These are phyloP conservation scores for Ypsolopha scabrella DNA, from an alignment of 2,888 invertebrate species.

Conservation along the genomic window DNA sequence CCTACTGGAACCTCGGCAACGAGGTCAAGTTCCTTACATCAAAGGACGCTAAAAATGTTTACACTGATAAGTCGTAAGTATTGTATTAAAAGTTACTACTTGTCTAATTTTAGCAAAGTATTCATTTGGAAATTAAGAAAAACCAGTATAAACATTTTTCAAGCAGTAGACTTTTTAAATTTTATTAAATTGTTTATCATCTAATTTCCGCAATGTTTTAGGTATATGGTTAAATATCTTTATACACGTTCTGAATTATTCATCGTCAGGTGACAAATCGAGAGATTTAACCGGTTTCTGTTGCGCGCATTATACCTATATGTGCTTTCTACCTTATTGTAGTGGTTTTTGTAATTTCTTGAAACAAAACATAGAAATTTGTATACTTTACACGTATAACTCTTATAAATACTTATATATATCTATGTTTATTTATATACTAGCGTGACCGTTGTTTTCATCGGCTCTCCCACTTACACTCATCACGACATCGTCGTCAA, in stretches of 20 bases:
- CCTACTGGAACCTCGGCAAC: conserved; percentile 60
- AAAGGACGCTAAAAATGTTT: conserved; percentile 55
- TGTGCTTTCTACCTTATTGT: neutral
- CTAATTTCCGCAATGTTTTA: no score
- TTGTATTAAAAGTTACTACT: neutral
- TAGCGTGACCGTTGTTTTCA: conserved; percentile 64
- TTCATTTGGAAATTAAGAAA: neutral
- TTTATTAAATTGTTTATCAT: no score
- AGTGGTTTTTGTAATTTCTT: neutral
- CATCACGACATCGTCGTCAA: conserved; percentile 68
- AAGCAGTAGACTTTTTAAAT: no score
- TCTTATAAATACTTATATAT: neutral
- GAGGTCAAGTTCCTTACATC: conserved; percentile 55
- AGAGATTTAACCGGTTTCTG: neutral
- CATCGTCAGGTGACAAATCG: no score
- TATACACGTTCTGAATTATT: no score
- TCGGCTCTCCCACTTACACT: conserved; percentile 71
- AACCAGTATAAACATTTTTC: neutral
- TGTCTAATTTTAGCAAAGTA: neutral
- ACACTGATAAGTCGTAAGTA: conserved; percentile 63
- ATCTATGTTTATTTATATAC: neutral
- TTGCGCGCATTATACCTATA: no score
- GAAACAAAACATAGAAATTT: neutral
- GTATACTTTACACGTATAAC: neutral
- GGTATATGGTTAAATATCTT: no score